Evolutionary conservation across 2,888 invertebrate species (phyloP).

Genomic region (Cecidostiba fungosa): DNA sequence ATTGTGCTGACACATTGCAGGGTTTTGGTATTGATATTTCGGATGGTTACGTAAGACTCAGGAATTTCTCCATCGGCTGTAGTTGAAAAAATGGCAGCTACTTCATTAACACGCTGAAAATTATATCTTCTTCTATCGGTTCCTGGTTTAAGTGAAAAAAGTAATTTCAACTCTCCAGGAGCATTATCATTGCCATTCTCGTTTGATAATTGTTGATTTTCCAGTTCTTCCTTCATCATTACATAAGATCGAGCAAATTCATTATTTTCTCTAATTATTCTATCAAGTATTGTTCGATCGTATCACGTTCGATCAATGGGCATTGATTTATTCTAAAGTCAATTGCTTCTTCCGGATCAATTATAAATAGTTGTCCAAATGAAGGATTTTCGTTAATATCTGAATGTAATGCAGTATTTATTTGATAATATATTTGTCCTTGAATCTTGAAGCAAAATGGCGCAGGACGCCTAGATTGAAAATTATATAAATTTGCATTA

Average conservation of each 20-base stretch:
- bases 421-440: constrained; percentile 64
- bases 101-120: constrained; percentile 47
- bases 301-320: constrained; percentile 37
- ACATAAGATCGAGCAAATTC: constrained; percentile 34
- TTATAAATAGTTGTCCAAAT: constrained; percentile 63
- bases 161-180: background rate
- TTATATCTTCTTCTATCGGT: constrained; percentile 61
- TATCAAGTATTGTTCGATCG: background rate
- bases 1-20: constrained; percentile 61
- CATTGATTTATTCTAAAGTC: constrained; percentile 31
- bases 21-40: constrained; percentile 57
- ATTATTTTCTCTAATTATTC: constrained; percentile 27
- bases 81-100: constrained; percentile 63
- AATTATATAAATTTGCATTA: constrained; percentile 62
- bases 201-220: background rate
- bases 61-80: constrained; percentile 66
- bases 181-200: background rate
- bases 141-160: constrained; percentile 55
- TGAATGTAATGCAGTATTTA: constrained; percentile 63
- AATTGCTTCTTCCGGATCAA: constrained; percentile 59
- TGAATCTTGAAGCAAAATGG: constrained; percentile 64
- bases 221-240: constrained; percentile 38
- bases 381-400: constrained; percentile 54
- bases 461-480: constrained; percentile 53
- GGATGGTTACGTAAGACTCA: constrained; percentile 63